Evolutionary conservation across 1,140 invertebrate species (phyloP), one percentile per base, ranked within the genome.

Genomic region (Radopholus similis): DNA sequence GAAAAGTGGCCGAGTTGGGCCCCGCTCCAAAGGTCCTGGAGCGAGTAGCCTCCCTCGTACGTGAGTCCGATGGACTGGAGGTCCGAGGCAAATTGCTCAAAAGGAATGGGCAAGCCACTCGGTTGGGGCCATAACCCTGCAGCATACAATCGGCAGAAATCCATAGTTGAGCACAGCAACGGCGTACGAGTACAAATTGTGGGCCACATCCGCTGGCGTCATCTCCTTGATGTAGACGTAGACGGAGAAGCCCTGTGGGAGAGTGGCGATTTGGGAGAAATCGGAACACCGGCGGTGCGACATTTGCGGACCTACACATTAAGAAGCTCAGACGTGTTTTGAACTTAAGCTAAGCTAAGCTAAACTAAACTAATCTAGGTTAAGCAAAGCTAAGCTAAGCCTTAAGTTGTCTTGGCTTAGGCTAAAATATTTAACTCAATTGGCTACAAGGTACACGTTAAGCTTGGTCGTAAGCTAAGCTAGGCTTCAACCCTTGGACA

Each of bases 1-100:
- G 15, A 34, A 40, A 62, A 62, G 51, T 62, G 64, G 26, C 77
- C 75, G 15, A 76, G 23, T 26, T 72, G 30, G 38, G 62, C 38
- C 37, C 55, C 73, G 40, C 38, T 67, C 78, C 78, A 78, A 35
- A 78, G 47, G 64, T 80, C 70, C 13, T 66, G 44, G 1, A 81
- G 18, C 15, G 13, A 26, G 57, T 81, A 78, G 15, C 77, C 77
- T 8, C 42, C 47, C 11, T 44, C 28, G 60, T 79, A 62, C 13
- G 32, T 67, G 40, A 78, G 55, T 18, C 77, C 77, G 21, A 78
- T 40, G 8, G 60, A 65, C 34, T 30, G 28, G 34, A 73, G 51
- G 55, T 73, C 35, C 15, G 32, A 56, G 44, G 55, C 18, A 26
- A 66, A 72, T 54, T 51, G n/a, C 67, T 72, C 21, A 57, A 53